Base-by-base conservation (phyloP, 1,140 invertebrate species). In the Pomacea maculata region DNA sequence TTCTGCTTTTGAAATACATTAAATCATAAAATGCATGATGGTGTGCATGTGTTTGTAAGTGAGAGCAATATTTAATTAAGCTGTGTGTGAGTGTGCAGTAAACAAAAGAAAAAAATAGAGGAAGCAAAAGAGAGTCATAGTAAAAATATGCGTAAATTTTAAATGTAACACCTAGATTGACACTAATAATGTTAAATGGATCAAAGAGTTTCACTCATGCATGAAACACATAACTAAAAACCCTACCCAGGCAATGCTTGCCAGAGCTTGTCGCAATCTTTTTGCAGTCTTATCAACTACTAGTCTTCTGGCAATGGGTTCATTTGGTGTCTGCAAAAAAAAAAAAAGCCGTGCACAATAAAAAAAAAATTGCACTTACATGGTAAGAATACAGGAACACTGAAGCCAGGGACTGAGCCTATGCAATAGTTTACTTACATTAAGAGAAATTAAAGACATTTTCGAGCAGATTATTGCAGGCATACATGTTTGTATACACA, bases 281-380 rank as follows among this genome's bases (percentile, higher is more conserved):
- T 94, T 92, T 1, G 95, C 93, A 4, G 95, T 94, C 80, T 94
- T 95, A 86, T 96, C 95, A 14, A 96, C 91, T 12, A 94, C 92
- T 4, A 94, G 93, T 68, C 95, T 91, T 71, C 95, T 92, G 81
- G 94, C 92, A 14, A 96, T 92, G 7, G 95, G 93, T 81, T 93
- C 92, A 78, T 92, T 91, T 70, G 90, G 91, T 25, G 91, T 92
- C 90, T 91, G 82, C 21, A 86, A 85, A 10, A 65, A 74, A 74
- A 74, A 70, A 61, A 61, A 45, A 70, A 9, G 2, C 0, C 15
- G 0, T 61, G 57, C 11, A 70, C 67, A 70, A 6, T 15, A 8
- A 11, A 34, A 12, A 21, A 17, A 11, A 70, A 15, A 10, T 68
- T n/a, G 17, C 14, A 52, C 45, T 52, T 21, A 74, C 25, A 74